Percentiles rank a stretch among this genome's conserved stretches.
These are phyloP conservation scores for Cheilosia variabilis DNA, from an alignment of 2,888 invertebrate genomes.

Conservation along the genomic window DNA sequence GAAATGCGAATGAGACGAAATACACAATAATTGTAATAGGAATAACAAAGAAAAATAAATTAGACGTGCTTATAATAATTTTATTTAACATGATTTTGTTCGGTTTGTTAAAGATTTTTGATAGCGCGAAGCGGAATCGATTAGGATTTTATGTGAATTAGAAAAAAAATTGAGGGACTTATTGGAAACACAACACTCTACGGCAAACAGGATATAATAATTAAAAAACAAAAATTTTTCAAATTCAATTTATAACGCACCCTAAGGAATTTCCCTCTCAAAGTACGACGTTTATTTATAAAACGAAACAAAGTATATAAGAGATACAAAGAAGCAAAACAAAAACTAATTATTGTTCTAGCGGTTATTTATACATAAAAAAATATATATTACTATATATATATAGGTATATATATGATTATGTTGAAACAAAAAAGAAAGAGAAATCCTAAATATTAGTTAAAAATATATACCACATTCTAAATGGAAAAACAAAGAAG, in stretches of 20 bases:
- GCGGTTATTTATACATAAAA: constrained; percentile 54
- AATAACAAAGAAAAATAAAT: background rate
- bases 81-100: constrained; percentile 52
- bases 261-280: constrained; percentile 31
- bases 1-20: constrained; percentile 36
- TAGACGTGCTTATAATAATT: constrained; percentile 46
- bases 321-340: constrained; percentile 26
- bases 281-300: constrained; percentile 41
- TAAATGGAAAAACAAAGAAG: constrained; percentile 46
- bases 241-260: constrained; percentile 54
- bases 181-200: constrained; percentile 34
- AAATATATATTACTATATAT: no score
- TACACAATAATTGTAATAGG: constrained; percentile 58
- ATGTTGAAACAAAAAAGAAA: constrained; percentile 37
- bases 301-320: constrained; percentile 19
- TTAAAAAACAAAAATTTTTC: background rate
- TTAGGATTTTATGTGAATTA: constrained; percentile 28
- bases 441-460: constrained; percentile 57
- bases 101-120: constrained; percentile 28
- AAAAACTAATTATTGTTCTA: constrained; percentile 34
- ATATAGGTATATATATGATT: constrained; percentile 32
- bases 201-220: constrained; percentile 57
- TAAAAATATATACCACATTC: constrained; percentile 57
- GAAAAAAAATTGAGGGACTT: background rate
- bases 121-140: constrained; percentile 23